Percentiles rank a stretch among this genome's conserved stretches.
phyloP scores from a whole-genome alignment of 2,888 invertebrate species.

The Dione juno region DNA sequence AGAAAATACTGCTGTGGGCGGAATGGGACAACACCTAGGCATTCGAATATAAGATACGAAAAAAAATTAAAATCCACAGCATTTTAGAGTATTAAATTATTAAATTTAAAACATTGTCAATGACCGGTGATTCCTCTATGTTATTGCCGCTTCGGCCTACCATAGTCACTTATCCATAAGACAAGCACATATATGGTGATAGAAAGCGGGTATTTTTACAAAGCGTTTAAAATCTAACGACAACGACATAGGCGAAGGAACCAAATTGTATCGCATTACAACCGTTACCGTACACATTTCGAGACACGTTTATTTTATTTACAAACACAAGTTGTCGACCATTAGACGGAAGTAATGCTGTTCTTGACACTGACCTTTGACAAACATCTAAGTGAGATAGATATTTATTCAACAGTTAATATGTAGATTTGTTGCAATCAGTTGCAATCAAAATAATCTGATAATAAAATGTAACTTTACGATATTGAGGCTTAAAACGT shows the following conservation, averaged over 20 bases:
- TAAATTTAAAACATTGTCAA: conserved; percentile 37
- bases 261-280: conserved; percentile 55
- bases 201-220: conserved; percentile 58
- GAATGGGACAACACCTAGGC: conserved; percentile 24
- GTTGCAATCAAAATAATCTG: conserved; percentile 15
- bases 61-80: conserved; percentile 46
- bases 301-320: conserved; percentile 61
- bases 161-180: conserved; percentile 48
- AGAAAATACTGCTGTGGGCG: conserved; percentile 18
- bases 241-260: conserved; percentile 61
- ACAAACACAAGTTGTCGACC: conserved; percentile 65
- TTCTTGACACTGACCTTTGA: conserved; percentile 42
- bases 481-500: conserved; percentile 43
- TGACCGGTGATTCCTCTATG: conserved; percentile 46
- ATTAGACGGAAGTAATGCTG: conserved; percentile 53
- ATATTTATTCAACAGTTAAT: conserved; percentile 8
- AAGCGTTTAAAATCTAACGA: conserved; percentile 56
- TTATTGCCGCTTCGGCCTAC: conserved; percentile 52
- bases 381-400: conserved; percentile 7
- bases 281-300: conserved; percentile 57
- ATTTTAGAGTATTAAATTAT: conserved; percentile 45
- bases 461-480: conserved; percentile 36
- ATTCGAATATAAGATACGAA: conserved; percentile 9
- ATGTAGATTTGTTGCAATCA: conserved; percentile 24
- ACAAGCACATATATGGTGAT: conserved; percentile 50